phyloP scores from a whole-genome alignment of 2,888 invertebrate species.

The Pollenia labialis region DNA sequence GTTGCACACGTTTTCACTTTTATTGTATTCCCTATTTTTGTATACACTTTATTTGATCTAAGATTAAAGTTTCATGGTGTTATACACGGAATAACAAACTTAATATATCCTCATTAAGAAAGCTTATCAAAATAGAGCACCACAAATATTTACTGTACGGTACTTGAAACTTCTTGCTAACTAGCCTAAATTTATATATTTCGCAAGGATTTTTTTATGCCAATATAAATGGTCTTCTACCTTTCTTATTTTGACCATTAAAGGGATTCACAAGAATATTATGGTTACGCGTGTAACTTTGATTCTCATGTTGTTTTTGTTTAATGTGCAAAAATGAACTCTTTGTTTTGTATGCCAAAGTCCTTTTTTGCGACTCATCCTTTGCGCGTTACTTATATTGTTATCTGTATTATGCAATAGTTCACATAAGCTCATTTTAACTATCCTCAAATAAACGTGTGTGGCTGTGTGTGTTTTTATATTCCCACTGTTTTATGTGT shows the following conservation, averaged over 20 bases:
- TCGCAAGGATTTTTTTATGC: not conserved
- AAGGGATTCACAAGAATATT: constrained; percentile 76
- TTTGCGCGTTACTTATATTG: constrained; percentile 69
- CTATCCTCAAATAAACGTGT: constrained; percentile 58
- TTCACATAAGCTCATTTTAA: constrained; percentile 81
- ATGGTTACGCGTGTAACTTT: constrained; percentile 68
- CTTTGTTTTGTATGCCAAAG: constrained; percentile 23
- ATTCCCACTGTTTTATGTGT: constrained; percentile 26
- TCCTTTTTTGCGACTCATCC: constrained; percentile 44
- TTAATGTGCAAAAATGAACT: constrained; percentile 70
- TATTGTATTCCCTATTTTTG: too few species aligned
- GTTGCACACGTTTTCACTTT: too few species aligned
- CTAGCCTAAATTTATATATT: not conserved
- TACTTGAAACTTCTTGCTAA: too few species aligned
- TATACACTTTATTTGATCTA: too few species aligned
- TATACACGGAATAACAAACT: too few species aligned
- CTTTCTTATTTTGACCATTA: constrained; percentile 78
- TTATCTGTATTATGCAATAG: constrained; percentile 82
- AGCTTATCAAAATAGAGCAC: too few species aligned
- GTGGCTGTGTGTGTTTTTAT: constrained; percentile 16
- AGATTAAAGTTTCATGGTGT: too few species aligned
- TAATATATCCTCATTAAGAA: too few species aligned
- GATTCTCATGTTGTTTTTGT: constrained; percentile 45
- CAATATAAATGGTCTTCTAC: constrained; percentile 22
- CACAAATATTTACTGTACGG: too few species aligned